A percentile compares a stretch with the other conserved stretches of the same genome.
Evolutionary conservation across 2,888 invertebrate species (phyloP).

Genomic region (Daptonema setosum): DNA sequence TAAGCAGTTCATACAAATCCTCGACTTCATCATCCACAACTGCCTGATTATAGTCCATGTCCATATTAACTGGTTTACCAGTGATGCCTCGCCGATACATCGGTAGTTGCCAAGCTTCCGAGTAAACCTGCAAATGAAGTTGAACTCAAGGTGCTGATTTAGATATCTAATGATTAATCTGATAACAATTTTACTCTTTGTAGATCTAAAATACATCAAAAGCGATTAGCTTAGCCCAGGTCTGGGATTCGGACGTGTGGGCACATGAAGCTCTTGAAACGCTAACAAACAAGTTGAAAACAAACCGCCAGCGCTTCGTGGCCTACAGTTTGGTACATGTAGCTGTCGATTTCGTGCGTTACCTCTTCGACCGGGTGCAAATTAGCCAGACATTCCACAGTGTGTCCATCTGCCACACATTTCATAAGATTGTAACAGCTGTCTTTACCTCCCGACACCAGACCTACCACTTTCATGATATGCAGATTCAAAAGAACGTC

Average conservation of each 20-base stretch:
- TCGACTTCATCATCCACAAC: slow-evolving; percentile 75
- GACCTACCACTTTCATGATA: slow-evolving; percentile 22
- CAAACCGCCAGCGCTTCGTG: slow-evolving; percentile 59
- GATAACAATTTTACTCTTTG: background rate
- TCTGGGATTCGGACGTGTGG: background rate
- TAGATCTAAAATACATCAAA: background rate
- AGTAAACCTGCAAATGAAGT: slow-evolving; percentile 55
- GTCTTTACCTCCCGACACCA: slow-evolving; percentile 82
- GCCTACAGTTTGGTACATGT: slow-evolving; percentile 98
- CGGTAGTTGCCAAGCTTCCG: slow-evolving; percentile 77
- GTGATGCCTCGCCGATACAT: slow-evolving; percentile 60
- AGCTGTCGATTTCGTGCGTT: slow-evolving; percentile 75
- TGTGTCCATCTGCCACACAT: slow-evolving; percentile 75
- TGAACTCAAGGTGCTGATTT: too few relatives aligned
- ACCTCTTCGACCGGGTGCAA: slow-evolving; percentile 49
- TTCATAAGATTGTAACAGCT: slow-evolving; percentile 98
- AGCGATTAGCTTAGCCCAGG: background rate
- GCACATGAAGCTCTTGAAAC: background rate
- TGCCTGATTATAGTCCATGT: slow-evolving; percentile 39
- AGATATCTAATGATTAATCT: too few relatives aligned
- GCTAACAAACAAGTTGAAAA: background rate
- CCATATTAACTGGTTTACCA: slow-evolving; percentile 58
- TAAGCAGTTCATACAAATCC: slow-evolving; percentile 64
- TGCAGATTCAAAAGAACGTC: too few relatives aligned
- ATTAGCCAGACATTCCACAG: slow-evolving; percentile 84